Evolutionary conservation across 2,888 invertebrate genomes (phyloP).

Genomic region (Dicyrtoma fusca): DNA sequence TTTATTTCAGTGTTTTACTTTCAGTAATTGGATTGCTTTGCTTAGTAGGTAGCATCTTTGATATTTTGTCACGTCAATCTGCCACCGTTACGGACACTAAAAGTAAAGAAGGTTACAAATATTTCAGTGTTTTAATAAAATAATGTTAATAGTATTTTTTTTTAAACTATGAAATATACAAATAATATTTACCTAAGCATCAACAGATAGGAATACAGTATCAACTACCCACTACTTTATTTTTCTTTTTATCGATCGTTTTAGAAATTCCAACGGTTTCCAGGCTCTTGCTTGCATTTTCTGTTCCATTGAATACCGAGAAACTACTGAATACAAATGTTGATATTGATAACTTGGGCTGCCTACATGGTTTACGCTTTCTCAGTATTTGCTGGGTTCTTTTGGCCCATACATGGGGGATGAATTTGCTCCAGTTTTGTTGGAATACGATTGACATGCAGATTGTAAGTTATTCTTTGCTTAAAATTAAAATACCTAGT

Average conservation of each 20-base stretch:
- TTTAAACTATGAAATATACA: constrained; percentile 55
- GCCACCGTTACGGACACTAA: too few relatives aligned
- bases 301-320: constrained; percentile 9
- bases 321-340: constrained; percentile 13
- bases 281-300: constrained; percentile 14
- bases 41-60: constrained; percentile 63
- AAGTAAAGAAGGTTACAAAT: too few relatives aligned
- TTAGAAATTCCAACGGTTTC: too few relatives aligned
- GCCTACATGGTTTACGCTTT: constrained; percentile 30
- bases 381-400: constrained; percentile 33
- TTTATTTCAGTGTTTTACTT: constrained; percentile 5
- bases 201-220: too few relatives aligned
- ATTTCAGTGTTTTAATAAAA: too few relatives aligned
- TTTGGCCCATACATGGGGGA: constrained; percentile 8
- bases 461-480: not conserved
- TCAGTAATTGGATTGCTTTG: constrained; percentile 51
- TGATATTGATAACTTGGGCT: constrained; percentile 16
- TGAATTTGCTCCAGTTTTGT: not conserved
- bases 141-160: too few relatives aligned
- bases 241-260: too few relatives aligned
- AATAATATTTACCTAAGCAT: too few relatives aligned
- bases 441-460: not conserved
- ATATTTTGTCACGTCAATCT: too few relatives aligned
- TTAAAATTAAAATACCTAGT: too few relatives aligned
- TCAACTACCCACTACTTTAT: too few relatives aligned